phyloP scores from a whole-genome alignment of 1,140 invertebrate genomes.

The Lasaia peninsularis region DNA sequence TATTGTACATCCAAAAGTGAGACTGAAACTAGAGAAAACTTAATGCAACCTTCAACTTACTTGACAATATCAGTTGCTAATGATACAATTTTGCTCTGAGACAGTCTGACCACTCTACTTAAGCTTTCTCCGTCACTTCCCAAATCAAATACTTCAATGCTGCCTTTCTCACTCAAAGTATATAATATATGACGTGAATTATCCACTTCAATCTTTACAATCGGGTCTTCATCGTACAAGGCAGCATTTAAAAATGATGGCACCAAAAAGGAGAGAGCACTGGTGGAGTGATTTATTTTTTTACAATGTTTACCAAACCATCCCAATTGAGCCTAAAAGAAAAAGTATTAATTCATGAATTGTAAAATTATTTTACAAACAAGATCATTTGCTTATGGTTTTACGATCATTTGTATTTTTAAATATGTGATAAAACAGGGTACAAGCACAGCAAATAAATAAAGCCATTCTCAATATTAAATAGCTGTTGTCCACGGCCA shows the following conservation, averaged over 20 bases:
- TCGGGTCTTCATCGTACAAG: conserved; percentile 91
- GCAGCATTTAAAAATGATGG: conserved; percentile 93
- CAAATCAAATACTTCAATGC: conserved; percentile 93
- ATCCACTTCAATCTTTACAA: conserved; percentile 94
- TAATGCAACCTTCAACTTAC: conserved; percentile 78
- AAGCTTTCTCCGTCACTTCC: conserved; percentile 87
- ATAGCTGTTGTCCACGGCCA: no score
- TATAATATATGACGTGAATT: conserved; percentile 94
- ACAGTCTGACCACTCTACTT: conserved; percentile 85
- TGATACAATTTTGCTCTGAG: conserved; percentile 87
- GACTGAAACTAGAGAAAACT: no score
- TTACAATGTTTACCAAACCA: conserved; percentile 98
- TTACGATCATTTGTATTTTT: no score
- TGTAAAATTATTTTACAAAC: no score
- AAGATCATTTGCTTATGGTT: no score
- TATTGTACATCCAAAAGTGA: no score
- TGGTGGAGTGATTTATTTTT: conserved; percentile 96
- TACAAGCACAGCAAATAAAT: no score
- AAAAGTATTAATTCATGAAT: background rate
- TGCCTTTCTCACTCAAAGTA: conserved; percentile 89
- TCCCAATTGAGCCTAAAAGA: conserved; percentile 84
- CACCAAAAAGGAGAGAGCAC: conserved; percentile 90
- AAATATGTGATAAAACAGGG: no score
- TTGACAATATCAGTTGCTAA: conserved; percentile 88
- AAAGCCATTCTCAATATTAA: no score